Evolutionary conservation across 1,140 invertebrate genomes (phyloP).

Genomic region (Brachionus sp.): DNA sequence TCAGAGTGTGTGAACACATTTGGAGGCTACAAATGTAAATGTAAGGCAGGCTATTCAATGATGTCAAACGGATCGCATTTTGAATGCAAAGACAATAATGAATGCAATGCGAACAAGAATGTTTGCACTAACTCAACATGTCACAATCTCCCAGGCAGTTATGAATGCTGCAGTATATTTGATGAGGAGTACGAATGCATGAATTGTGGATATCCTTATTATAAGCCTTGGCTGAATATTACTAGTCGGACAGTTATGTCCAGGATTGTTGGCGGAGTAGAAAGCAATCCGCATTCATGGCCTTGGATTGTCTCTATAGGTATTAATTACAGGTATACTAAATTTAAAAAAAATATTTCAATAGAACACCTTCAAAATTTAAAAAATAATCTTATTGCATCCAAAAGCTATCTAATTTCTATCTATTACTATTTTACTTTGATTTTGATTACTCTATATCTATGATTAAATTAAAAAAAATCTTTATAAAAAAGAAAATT

Average conservation of each 20-base stretch:
- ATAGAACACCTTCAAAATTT: not conserved
- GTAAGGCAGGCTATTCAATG: not conserved
- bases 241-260: not conserved
- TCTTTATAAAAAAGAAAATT: no score
- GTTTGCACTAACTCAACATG: not conserved
- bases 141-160: not conserved
- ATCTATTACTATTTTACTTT: no score
- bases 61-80: not conserved
- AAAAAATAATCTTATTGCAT: not conserved
- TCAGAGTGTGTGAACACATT: not conserved
- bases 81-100: not conserved
- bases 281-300: not conserved
- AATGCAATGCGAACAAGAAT: not conserved
- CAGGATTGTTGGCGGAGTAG: not conserved
- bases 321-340: not conserved
- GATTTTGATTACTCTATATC: no score
- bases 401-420: no score
- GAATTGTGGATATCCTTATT: constrained; percentile 25
- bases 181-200: not conserved
- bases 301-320: constrained; percentile 37
- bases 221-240: not conserved
- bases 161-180: constrained; percentile 19
- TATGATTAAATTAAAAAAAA: no score
- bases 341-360: not conserved
- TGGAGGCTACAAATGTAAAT: not conserved